These are phyloP conservation scores for Drosophila melanogaster DNA, from an alignment of 1,140 invertebrate genomes.

Conservation along the genomic window Release_6_plus_ISO1_MT NT_033777.3:30863001-30863500, in stretches of 20 bases:
- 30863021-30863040: constrained; percentile 45
- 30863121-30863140: constrained; percentile 64
- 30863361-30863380: constrained; percentile 60
- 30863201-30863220: constrained; percentile 59
- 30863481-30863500: constrained; percentile 21
- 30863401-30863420: constrained; percentile 38
- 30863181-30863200: constrained; percentile 47
- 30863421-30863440: constrained; percentile 35
- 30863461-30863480: constrained; percentile 26
- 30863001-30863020: constrained; percentile 67
- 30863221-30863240: constrained; percentile 75
- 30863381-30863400: constrained; percentile 53
- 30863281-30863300: constrained; percentile 69
- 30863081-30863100: constrained; percentile 74
- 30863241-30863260: constrained; percentile 25
- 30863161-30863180: constrained; percentile 44
- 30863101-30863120: constrained; percentile 72
- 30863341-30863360: constrained; percentile 59
- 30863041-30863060: constrained; percentile 40
- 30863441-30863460: constrained; percentile 35
- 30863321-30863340: constrained; percentile 62
- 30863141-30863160: constrained; percentile 61
- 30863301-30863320: constrained; percentile 63
- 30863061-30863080: constrained; percentile 43
- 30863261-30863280: constrained; percentile 15